Evolutionary conservation across 2,797 vertebrate genomes (phyloP).

Genomic region (Gallinago nigripennis): DNA sequence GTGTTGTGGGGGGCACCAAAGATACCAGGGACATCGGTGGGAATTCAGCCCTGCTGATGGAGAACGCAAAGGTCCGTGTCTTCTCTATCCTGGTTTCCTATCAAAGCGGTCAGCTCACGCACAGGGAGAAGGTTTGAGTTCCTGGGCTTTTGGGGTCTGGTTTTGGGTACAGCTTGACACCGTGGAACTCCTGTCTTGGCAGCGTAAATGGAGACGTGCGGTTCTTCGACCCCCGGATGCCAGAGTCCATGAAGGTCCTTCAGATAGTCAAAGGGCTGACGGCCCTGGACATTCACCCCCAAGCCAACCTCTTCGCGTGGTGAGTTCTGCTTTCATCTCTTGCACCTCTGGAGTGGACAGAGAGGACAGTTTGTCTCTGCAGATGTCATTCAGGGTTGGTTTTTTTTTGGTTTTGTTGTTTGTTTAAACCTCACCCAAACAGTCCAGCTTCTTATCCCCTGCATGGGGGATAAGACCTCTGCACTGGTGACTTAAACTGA

Average conservation of each 20-base stretch:
- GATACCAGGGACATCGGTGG: accelerated
- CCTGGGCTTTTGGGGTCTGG: accelerated
- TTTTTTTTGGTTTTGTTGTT: not conserved
- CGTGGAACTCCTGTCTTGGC: not conserved
- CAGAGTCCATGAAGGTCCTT: constrained; percentile 90
- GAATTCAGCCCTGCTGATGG: accelerated
- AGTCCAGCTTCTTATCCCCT: not conserved
- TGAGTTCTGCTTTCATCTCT: constrained; percentile 68
- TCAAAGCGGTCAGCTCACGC: accelerated
- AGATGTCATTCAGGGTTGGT: accelerated
- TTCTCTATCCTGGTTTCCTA: accelerated
- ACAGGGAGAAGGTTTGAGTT: accelerated
- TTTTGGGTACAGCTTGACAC: not conserved
- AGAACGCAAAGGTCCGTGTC: not conserved
- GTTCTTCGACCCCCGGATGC: constrained; percentile 90
- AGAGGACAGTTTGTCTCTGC: not conserved
- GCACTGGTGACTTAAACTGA: no score
- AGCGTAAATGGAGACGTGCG: constrained; percentile 96
- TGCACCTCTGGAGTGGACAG: not conserved
- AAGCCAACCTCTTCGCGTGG: constrained; percentile 95
- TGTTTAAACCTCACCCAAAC: not conserved
- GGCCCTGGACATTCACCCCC: constrained; percentile 94
- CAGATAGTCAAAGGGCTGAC: constrained; percentile 96
- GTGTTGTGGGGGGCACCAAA: accelerated
- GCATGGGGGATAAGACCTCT: not conserved